Conservation (phyloP, 2,888 invertebrate species). For the Patella caerulea region DNA sequence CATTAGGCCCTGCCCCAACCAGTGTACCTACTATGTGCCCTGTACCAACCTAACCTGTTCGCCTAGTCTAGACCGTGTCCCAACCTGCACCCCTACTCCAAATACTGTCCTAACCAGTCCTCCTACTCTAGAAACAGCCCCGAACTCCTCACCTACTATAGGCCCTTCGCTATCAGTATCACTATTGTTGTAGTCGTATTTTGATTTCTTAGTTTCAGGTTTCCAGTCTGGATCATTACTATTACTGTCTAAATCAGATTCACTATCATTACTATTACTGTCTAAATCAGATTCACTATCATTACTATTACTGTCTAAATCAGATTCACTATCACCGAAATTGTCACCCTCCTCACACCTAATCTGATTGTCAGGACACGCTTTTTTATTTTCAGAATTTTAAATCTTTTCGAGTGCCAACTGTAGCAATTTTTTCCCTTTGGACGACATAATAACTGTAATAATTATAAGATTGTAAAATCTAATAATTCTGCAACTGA, state of each 20-base stretch:
- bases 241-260: neutral
- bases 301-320: neutral
- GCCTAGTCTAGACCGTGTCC: neutral
- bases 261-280: neutral
- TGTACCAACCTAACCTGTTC: neutral
- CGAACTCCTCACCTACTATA: neutral
- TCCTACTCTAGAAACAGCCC: neutral
- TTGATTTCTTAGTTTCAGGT: neutral
- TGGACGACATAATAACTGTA: neutral
- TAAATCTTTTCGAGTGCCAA: neutral
- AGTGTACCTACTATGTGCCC: neutral
- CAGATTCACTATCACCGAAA: neutral
- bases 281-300: neutral
- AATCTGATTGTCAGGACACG: neutral
- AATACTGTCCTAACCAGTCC: neutral
- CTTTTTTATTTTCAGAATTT: neutral
- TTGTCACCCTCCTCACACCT: neutral
- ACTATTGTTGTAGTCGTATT: neutral
- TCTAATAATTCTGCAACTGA: no score
- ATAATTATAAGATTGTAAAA: neutral
- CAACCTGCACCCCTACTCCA: neutral
- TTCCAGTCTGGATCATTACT: conserved; percentile 1
- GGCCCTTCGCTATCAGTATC: neutral
- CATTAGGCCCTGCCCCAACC: neutral
- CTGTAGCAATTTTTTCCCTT: neutral